Evolutionary conservation across 2,888 invertebrate species (phyloP), one percentile per base, ranked within the genome.

Genomic region (Cantharis rustica): DNA sequence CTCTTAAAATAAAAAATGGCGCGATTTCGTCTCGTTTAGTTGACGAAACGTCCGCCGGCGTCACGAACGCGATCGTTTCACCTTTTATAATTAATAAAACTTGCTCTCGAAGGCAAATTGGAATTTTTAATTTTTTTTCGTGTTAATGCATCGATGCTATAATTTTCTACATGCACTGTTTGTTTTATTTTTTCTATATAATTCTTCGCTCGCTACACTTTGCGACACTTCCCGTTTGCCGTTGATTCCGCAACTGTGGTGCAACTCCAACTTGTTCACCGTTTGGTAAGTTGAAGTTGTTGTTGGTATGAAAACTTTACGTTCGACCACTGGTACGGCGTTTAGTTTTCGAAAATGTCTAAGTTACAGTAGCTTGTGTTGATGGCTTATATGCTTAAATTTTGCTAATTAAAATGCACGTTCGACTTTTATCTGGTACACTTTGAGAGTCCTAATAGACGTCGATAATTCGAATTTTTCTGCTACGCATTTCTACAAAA

Each of bases 161-260:
- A 86, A 85, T 87, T 87, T 88, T 88, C 88, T 88, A 88, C 84
- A 88, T 86, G 88, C 89, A 88, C 88, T 87, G 83, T 89, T 89
- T 88, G 86, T 88, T 88, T 87, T 88, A 88, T 86, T 84, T 87
- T 88, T 88, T 89, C 87, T 88, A 88, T 88, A 88, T 86, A 47
- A 20, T 85, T 87, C 88, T 88, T 82, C 88, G 88, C 86, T 87
- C 88, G 87, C 87, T 87, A 86, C 88, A 87, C 86, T 87, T 87
- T 88, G 86, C 85, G 88, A 85, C 86, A 87, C 85, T 86, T 86
- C 85, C 85, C 85, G 83, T 84, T 84, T 84, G 86, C 86, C 86
- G 87, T 85, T 85, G 84, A 84, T 85, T 84, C 84, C 83, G 77
- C 83, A 81, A 77, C 82, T 76, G 81, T 83, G 84, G 82, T 84